Conservation (phyloP, 2,888 invertebrate species). For the Eurytoma californica region DNA sequence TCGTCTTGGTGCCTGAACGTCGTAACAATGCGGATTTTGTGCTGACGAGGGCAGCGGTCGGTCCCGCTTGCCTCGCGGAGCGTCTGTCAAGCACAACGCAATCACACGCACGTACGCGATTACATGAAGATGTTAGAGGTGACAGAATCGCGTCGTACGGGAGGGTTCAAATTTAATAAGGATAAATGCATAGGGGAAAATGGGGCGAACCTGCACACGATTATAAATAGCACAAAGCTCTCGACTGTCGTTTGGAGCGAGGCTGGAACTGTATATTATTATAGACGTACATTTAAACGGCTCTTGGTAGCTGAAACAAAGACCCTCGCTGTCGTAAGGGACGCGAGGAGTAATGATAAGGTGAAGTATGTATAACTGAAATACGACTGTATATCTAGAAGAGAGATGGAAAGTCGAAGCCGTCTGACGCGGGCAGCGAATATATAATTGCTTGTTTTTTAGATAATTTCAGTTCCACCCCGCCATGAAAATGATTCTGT, state of each 20-base stretch:
- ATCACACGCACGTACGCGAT: background rate
- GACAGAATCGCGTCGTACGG: background rate
- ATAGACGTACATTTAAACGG: constrained; percentile 52
- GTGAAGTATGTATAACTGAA: constrained; percentile 15
- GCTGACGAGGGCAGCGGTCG: constrained; percentile 20
- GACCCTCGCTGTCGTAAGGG: background rate
- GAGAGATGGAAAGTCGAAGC: constrained; percentile 6
- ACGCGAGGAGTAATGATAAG: background rate
- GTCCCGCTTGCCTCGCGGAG: background rate
- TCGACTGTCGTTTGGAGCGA: constrained; percentile 63
- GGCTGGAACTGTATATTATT: constrained; percentile 68
- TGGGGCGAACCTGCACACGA: constrained; percentile 69
- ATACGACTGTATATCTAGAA: constrained; percentile 49
- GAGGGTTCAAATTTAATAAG: no score
- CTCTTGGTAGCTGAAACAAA: constrained; percentile 31
- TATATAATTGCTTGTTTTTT: no score
- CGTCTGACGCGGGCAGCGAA: no score
- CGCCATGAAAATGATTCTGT: no score
- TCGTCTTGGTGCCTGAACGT: constrained; percentile 41
- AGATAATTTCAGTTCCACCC: no score
- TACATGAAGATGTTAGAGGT: constrained; percentile 4
- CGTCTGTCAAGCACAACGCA: constrained; percentile 28
- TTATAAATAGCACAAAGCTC: constrained; percentile 74
- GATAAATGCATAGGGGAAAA: constrained; percentile 3
- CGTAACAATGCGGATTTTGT: constrained; percentile 9